Evolutionary conservation across 1,140 invertebrate genomes (phyloP).

Genomic region (Araneus ventricosus): DNA sequence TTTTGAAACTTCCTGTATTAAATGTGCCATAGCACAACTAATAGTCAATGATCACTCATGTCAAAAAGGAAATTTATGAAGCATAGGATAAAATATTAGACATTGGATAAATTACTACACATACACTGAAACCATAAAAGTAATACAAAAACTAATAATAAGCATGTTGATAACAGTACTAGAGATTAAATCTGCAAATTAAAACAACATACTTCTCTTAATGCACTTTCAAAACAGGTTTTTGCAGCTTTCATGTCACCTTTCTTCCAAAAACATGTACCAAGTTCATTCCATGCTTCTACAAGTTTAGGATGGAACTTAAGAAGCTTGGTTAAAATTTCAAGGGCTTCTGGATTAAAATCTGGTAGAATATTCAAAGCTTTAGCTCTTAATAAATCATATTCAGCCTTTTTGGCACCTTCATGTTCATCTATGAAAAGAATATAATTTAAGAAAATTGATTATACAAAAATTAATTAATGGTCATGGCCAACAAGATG

Average conservation of each 20-base stretch:
- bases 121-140: too few relatives aligned
- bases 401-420: constrained; percentile 84
- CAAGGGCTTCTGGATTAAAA: constrained; percentile 86
- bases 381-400: constrained; percentile 88
- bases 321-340: constrained; percentile 89
- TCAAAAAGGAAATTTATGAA: too few relatives aligned
- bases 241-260: constrained; percentile 89
- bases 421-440: constrained; percentile 73
- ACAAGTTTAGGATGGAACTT: constrained; percentile 91
- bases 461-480: neutral
- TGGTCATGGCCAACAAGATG: too few relatives aligned
- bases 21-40: too few relatives aligned
- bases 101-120: too few relatives aligned
- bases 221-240: constrained; percentile 91
- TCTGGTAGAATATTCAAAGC: constrained; percentile 87
- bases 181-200: neutral
- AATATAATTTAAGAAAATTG: neutral
- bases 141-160: too few relatives aligned
- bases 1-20: too few relatives aligned
- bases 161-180: too few relatives aligned
- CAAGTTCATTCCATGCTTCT: constrained; percentile 93
- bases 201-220: constrained; percentile 85
- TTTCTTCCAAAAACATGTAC: constrained; percentile 94
- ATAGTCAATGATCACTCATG: too few relatives aligned
- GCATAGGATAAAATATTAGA: too few relatives aligned